Evolutionary conservation across 2,888 invertebrate species (phyloP), one percentile per base, ranked within the genome.

Genomic region (Drosophila flavopinicola): DNA sequence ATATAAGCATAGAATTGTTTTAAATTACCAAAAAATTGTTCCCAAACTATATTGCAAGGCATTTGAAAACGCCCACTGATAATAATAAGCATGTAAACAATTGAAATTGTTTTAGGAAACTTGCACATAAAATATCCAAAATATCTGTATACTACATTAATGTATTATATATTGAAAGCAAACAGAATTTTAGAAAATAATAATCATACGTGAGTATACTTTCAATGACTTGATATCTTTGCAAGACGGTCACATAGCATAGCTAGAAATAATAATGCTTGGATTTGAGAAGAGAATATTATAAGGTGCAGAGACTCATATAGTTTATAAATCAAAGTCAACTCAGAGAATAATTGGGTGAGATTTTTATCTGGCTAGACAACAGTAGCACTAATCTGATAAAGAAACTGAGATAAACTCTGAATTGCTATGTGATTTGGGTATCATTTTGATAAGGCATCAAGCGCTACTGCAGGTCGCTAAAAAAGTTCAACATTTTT

Each of bases 311-410:
- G 20, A 25, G 29, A 2, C 10, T 17, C 33, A 10, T 11, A 30
- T 20, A 27, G 30, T 39, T 53, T 37, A 33, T 54, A 47, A 72
- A 69, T 72, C 60, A 69, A 49, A 51, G 60, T 66, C 66, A 66
- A 32, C 32, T 30, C 13, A 10, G 11, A 15, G 27, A 59, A 42
- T 35, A 66, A 39, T 37, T 56, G 53, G 61, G 27, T 59, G 47
- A 66, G 48, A 15, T 27, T 35, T 35, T 73, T 67, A 73, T 61
- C 67, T 41, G 47, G 38, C 17, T 24, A 67, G 56, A 51, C 37
- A 66, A 72, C 73, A 51, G 69, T 66, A 72, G 67, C 68, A 57
- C 47, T 35, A 39, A 32, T 17, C 39, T 45, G 74, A 73, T 73
- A 68, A 70, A 37, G 39, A 52, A 29, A 39, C 35, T 23, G 49